Evolutionary conservation across 2,113 vertebrate genomes (phyloP).

Genomic region (Hypocryptadius cinnamomeus): DNA sequence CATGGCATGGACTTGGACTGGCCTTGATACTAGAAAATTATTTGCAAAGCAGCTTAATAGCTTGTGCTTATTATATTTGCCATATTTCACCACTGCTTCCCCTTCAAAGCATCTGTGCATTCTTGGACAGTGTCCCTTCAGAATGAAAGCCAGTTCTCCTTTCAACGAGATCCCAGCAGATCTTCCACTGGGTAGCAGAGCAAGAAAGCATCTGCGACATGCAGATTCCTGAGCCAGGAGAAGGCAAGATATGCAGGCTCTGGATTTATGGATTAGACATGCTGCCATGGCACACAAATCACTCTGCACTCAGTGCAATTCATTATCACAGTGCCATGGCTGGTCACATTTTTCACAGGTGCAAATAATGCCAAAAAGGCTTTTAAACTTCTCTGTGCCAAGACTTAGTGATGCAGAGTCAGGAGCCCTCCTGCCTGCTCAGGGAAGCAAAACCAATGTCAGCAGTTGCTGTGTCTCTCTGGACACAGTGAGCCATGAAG

Average conservation of each 20-base stretch:
- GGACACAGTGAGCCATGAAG: background rate
- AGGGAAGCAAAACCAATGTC: background rate
- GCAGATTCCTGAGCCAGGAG: constrained; percentile 5
- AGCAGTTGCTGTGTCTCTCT: background rate
- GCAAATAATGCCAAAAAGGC: background rate
- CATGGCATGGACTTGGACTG: background rate
- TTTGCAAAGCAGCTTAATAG: background rate
- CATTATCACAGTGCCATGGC: background rate
- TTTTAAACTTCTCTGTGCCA: constrained; percentile 1
- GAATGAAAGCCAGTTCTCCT: background rate
- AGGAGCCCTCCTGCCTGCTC: background rate
- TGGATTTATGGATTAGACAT: constrained; percentile 38
- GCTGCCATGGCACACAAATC: constrained; percentile 20
- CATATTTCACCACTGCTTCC: background rate
- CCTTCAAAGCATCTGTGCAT: background rate
- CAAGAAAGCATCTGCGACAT: background rate
- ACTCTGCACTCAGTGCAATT: background rate
- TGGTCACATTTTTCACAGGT: background rate
- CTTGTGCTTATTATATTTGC: background rate
- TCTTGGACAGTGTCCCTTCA: background rate
- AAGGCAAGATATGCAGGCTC: background rate
- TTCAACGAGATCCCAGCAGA: background rate
- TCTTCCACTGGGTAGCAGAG: background rate
- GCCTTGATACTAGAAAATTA: background rate
- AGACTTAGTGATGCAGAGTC: background rate